Base-by-base conservation (phyloP, 2,888 invertebrate species). In the Disparrhopalites patrizii region DNA sequence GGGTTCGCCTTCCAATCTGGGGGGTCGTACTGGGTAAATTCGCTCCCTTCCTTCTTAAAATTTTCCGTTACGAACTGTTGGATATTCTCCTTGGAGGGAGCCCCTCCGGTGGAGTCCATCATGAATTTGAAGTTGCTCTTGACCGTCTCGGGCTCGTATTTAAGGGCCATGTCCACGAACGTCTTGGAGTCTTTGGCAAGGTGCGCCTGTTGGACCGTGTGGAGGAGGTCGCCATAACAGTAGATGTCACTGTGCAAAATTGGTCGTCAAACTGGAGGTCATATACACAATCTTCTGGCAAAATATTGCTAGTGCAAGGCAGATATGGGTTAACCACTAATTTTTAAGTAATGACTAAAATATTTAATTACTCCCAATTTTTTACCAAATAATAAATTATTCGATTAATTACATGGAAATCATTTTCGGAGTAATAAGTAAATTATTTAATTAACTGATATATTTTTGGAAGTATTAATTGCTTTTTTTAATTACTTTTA, bases 121-220 rank as follows among this genome's bases (percentile, higher is more conserved):
- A 88, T 79, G 18, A 77, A 75, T 0, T 83, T 78, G 76, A 87
- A 89, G 43, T 82, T 82, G 5, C 76, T 72, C 25, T 87, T 78
- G 0, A 85, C 86, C 66, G 80, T 81, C 69, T 83, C 81, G 68
- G 85, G 84, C 54, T 85, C 81, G 38, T 81, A 77, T 67, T 82
- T 84, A 79, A 91, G 82, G 71, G 85, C 85, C 52, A 51, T 65
- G 78, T 93, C 91, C n/a, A 93, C 91, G 79, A 91, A 92, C 0
- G 87, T 86, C 78, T 92, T 92, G 36, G 90, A 91, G 79, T 93
- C 92, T 7, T 81, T 77, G 81, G 85, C 90, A 40, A 93, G 81
- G 47, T 84, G 83, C 0, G 89, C 86, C 86, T 88, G 88, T 81
- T 93, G 93, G 54, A 93, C 85, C 1, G 88, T 88, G 76, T 91